Conservation (phyloP, 2,797 vertebrate species). For the Clarias pachynema region DNA sequence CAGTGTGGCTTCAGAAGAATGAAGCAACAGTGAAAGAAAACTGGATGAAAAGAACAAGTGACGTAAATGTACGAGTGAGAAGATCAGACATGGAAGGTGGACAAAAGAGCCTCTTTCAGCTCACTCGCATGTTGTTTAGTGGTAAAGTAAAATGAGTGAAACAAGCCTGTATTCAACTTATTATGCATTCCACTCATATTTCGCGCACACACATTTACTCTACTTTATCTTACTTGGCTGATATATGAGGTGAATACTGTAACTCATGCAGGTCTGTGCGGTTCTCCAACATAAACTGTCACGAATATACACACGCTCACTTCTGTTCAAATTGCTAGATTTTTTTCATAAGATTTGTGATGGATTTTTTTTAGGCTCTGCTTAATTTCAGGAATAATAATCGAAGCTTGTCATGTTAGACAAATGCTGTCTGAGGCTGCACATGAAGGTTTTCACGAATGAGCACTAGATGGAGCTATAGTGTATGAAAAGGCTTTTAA, state of each 20-base stretch:
- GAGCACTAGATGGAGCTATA: conserved; percentile 54
- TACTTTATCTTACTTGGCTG: neutral
- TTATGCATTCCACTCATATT: neutral
- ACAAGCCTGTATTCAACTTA: neutral
- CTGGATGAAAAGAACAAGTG: conserved; percentile 15
- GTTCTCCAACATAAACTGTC: neutral
- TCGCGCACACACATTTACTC: neutral
- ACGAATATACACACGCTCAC: neutral
- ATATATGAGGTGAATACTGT: neutral
- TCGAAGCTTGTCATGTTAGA: neutral
- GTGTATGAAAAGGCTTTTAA: conserved; percentile 12
- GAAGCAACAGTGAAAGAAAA: neutral
- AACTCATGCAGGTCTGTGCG: neutral
- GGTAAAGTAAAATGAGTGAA: conserved; percentile 6
- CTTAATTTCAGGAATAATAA: neutral
- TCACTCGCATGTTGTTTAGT: neutral
- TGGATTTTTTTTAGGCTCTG: neutral
- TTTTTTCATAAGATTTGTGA: neutral
- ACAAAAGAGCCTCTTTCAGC: conserved; percentile 9
- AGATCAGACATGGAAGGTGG: neutral
- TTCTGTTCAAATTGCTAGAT: neutral
- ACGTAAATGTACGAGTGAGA: conserved; percentile 1
- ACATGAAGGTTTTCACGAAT: neutral
- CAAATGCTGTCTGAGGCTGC: neutral
- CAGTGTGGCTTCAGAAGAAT: conserved; percentile 28